Evolutionary conservation across 2,888 invertebrate genomes (phyloP), one percentile per base, ranked within the genome.

Genomic region (Galeruca laticollis): DNA sequence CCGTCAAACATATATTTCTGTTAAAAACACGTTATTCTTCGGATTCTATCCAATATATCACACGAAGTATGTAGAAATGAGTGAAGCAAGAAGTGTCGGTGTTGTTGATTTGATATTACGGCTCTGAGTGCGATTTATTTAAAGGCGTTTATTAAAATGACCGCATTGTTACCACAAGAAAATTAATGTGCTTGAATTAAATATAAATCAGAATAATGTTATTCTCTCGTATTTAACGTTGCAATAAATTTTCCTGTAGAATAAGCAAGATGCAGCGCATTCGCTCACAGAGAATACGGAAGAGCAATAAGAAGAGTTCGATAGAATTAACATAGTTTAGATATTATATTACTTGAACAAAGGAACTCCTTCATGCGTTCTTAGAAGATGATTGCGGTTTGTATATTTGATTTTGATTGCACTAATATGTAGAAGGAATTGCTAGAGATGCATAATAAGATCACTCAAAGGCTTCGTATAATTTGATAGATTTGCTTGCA

Each of bases 261-360:
- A 56, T 65, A 65, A 57, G 47, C 47, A 54, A 65, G 64, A 64
- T 64, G 64, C 20, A 52, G 33, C 56, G 31, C 47, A 15, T 54
- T 57, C 57, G 65, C 47, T 65, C 20, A 21, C 40, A n/a, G 57
- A 40, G 13, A 57, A 18, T 49, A 20, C 33, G 57, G 37, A 13
- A 37, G 21, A 54, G 18, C 54, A 54, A 54, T 15, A 65, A 65
- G 56, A 57, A 57, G 64, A 65, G 49, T 57, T 47, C 47, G 20
- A 26, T 20, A 20, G 57, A 65, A 65, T 65, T 57, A 65, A 65
- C 49, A 57, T 57, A 65, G 57, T 65, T 57, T 33, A 57, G 65
- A 65, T 57, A 40, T 52, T 26, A 60, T 60, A 61, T 61, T 61
- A 20, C 61, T 61, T 35, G 20, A 52, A 62, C 35, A 51, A 52